Evolutionary conservation across 2,797 vertebrate genomes (phyloP).

Genomic region (Channallabes apus): DNA sequence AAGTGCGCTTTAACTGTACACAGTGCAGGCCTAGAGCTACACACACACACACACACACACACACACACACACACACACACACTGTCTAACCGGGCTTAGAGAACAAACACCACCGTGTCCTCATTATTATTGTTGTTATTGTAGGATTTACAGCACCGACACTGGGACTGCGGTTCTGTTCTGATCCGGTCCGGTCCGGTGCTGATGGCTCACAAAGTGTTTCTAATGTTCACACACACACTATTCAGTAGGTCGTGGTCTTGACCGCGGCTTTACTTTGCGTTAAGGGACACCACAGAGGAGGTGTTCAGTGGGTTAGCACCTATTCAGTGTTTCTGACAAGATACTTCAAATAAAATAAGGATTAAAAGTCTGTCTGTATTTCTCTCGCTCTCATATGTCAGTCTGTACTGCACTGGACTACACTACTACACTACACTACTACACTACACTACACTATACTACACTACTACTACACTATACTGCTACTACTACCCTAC

Average conservation of each 20-base stretch:
- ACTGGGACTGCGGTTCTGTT: background rate
- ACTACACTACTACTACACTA: too few species aligned
- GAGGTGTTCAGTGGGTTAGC: background rate
- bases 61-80: background rate
- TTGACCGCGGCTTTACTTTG: background rate
- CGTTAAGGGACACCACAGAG: background rate
- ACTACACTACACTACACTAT: too few species aligned
- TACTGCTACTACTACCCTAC: too few species aligned
- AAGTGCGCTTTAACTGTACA: background rate
- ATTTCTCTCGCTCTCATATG: background rate
- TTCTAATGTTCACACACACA: background rate
- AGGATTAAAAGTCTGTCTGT: background rate
- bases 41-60: background rate
- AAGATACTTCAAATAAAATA: background rate
- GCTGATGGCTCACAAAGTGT: background rate
- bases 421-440: too few species aligned
- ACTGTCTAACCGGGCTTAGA: background rate
- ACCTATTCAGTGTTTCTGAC: too few species aligned
- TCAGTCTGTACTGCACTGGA: too few species aligned
- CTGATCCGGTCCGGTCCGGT: too few species aligned
- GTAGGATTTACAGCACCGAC: background rate
- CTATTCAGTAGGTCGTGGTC: background rate
- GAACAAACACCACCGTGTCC: background rate
- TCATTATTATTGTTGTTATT: too few species aligned
- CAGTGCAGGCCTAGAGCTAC: conserved; percentile 2